Percentiles rank a stretch among this genome's conserved stretches.
Conservation (phyloP, 2,888 invertebrate species). For the Dermolepida albohirtum region DNA sequence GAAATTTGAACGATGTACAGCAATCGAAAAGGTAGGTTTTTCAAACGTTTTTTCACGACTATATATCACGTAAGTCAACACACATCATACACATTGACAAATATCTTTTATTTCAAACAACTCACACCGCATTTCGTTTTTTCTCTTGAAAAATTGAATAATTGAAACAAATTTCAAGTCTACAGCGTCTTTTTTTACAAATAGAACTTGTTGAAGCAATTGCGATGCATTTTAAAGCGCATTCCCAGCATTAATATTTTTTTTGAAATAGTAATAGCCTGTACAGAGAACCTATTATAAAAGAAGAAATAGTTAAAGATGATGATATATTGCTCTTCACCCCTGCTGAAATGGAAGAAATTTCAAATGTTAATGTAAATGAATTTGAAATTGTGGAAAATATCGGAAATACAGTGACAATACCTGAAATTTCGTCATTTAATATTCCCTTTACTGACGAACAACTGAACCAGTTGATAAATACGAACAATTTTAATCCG, state of each 20-base stretch:
- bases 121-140: slow-evolving; percentile 13
- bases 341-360: slow-evolving; percentile 50
- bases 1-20: slow-evolving; percentile 32
- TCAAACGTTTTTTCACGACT: slow-evolving; percentile 5
- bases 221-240: too few species aligned
- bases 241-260: neutral
- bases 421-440: slow-evolving; percentile 47
- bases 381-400: slow-evolving; percentile 47
- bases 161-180: slow-evolving; percentile 21
- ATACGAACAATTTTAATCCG: slow-evolving; percentile 36
- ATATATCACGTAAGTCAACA: neutral
- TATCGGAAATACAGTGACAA: slow-evolving; percentile 44
- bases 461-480: slow-evolving; percentile 49
- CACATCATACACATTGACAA: slow-evolving; percentile 28
- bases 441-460: slow-evolving; percentile 49
- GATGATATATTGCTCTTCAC: slow-evolving; percentile 56
- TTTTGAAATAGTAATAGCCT: slow-evolving; percentile 26
- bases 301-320: slow-evolving; percentile 56
- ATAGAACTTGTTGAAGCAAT: neutral
- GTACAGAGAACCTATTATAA: slow-evolving; percentile 47
- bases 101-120: slow-evolving; percentile 42
- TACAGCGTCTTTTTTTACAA: slow-evolving; percentile 1
- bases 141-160: slow-evolving; percentile 29
- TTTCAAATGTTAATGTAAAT: slow-evolving; percentile 30
- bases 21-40: slow-evolving; percentile 42